These are phyloP conservation scores for Malacoctenus gilli DNA, from an alignment of 2,797 vertebrate species.

Conservation along the genomic window DNA sequence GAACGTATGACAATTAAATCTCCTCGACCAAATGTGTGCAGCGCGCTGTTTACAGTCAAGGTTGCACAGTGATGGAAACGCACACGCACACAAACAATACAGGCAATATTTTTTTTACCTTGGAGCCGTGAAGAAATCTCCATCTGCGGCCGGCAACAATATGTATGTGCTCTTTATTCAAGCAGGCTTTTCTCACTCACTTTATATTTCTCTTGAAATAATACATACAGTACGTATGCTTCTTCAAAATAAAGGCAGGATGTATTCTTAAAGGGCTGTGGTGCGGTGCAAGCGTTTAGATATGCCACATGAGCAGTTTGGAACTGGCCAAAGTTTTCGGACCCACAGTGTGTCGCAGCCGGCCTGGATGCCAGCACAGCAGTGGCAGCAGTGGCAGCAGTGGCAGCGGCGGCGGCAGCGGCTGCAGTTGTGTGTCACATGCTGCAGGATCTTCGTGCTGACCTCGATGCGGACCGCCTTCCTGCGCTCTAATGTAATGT, in stretches of 20 bases:
- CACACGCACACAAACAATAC: background rate
- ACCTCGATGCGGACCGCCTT: slow-evolving; percentile 32
- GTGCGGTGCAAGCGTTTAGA: slow-evolving; percentile 2
- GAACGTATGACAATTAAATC: slow-evolving; percentile 48
- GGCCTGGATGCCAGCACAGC: slow-evolving; percentile 11
- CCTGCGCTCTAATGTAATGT: slow-evolving; percentile 70
- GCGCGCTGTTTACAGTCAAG: background rate
- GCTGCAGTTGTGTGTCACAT: slow-evolving; percentile 16
- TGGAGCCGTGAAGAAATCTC: too few relatives aligned
- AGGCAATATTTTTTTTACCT: too few relatives aligned
- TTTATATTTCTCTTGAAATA: too few relatives aligned
- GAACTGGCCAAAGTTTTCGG: background rate
- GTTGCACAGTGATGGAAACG: slow-evolving; percentile 22
- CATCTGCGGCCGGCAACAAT: background rate
- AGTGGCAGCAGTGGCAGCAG: slow-evolving; percentile 12
- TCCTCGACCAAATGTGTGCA: slow-evolving; percentile 4
- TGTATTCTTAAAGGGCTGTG: background rate
- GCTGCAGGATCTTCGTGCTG: slow-evolving; percentile 50
- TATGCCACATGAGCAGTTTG: background rate
- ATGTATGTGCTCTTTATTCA: too few relatives aligned
- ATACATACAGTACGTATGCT: too few relatives aligned
- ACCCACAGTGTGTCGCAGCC: slow-evolving; percentile 5
- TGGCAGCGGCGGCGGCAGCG: background rate
- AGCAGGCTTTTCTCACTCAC: too few relatives aligned
- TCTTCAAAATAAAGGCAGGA: too few relatives aligned